Evolutionary conservation across 1,140 invertebrate genomes (phyloP), one percentile per base, ranked within the genome.

Genomic region (Sarcophaga bullata): DNA sequence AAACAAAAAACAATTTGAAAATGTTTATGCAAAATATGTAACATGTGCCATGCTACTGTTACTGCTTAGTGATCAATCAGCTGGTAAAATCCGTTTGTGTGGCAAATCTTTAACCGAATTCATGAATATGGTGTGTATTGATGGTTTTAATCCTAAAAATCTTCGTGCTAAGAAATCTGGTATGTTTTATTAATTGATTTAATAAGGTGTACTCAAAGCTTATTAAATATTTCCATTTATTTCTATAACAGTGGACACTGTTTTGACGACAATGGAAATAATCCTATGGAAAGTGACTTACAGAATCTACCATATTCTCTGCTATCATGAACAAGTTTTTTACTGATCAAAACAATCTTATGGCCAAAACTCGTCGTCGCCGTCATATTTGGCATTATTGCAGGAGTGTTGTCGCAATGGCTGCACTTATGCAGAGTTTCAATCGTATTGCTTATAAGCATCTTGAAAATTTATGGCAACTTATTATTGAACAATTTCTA

Each of bases 141-240:
- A 58, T 58, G 54, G 54, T 58, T 58, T 58, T 58, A 58, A 58
- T 58, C 13, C 54, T 6, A 58, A 58, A 58, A 58, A 58, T n/a
- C 54, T 58, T 2, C 25, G 25, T 58, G 10, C 54, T 1, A 58
- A 58, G n/a, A 58, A 58, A 58, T 58, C 54, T n/a, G 54, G 54
- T 58, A 37, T 37, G 25, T 37, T 37, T 37, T 37, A 4, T 37
- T 2, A 58, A 58, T 0, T 58, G 3, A 11, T 58, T 58, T 6
- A 58, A 58, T 11, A 0, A 11, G 13, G 4, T 54, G 6, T 11
- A 13, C 1, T 58, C 52, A 58, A n/a, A n/a, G n/a, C n/a, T n/a
- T n/a, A n/a, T n/a, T n/a, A n/a, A n/a, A n/a, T n/a, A 58, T 58
- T 58, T 58, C 10, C 13, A 10, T 58, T 58, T 58, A 0, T 58